A percentile compares a stretch with the other conserved stretches of the same genome.
Evolutionary conservation across 2,888 invertebrate genomes (phyloP).

Genomic region (Mechanitis messenoides): DNA sequence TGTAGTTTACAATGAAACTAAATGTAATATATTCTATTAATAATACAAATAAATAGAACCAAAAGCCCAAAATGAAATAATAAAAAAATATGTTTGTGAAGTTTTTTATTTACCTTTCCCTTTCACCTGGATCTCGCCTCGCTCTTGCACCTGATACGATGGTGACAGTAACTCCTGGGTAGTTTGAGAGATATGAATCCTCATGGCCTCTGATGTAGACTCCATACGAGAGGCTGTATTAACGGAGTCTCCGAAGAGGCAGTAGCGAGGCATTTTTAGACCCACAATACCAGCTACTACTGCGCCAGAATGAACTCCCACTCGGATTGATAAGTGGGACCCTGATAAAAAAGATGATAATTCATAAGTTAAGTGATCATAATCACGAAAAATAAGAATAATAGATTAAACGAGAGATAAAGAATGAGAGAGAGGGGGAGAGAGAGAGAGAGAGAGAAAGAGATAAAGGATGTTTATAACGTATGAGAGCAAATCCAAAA

Average conservation of each 20-base stretch:
- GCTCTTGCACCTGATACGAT: constrained; percentile 84
- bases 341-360: constrained; percentile 60
- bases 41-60: background rate
- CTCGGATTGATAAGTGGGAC: constrained; percentile 87
- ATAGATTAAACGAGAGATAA: too few species aligned
- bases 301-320: constrained; percentile 93
- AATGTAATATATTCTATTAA: too few species aligned
- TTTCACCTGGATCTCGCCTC: constrained; percentile 92
- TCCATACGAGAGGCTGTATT: constrained; percentile 96
- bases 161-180: constrained; percentile 86
- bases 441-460: too few species aligned
- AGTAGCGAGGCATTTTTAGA: constrained; percentile 93
- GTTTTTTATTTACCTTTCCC: constrained; percentile 82
- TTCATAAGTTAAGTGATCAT: too few species aligned
- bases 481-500: too few species aligned
- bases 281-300: constrained; percentile 97
- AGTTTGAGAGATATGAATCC: constrained; percentile 95
- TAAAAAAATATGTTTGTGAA: constrained; percentile 19
- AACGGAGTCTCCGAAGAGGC: constrained; percentile 93
- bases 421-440: too few species aligned
- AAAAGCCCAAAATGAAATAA: constrained; percentile 1
- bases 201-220: constrained; percentile 93
- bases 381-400: too few species aligned
- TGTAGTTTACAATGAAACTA: too few species aligned
- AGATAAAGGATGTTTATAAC: background rate